Evolutionary conservation across 2,113 vertebrate species (phyloP), one percentile per base, ranked within the genome.

Genomic region (Lamprotornis superbus): DNA sequence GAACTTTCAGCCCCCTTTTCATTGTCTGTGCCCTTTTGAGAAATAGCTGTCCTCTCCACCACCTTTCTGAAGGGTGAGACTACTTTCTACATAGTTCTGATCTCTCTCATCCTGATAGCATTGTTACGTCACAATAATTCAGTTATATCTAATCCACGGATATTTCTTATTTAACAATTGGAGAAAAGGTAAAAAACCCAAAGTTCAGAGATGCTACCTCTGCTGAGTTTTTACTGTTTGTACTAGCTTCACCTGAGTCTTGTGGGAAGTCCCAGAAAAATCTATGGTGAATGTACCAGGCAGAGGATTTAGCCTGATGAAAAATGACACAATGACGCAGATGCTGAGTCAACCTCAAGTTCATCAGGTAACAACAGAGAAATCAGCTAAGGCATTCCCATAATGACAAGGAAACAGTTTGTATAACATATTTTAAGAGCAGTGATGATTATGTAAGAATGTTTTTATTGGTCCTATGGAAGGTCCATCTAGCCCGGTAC

Each of bases 11-110:
- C 69, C 81, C 53, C 37, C 24, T 74, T 83, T 89, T 81, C n/a
- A 56, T 87, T 83, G 60, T 35, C 83, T 86, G 77, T 90, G 69
- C 95, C 94, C 93, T 90, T 89, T 57, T 89, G 94, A 92, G 76
- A 87, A 68, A 79, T 18, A 78, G 57, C 57, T 96, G 80, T 90
- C 92, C 90, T 83, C 65, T 81, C 56, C 21, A 82, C n/a, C 77
- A 96, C 94, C 94, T 93, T 92, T 78, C 50, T 60, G 63, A 69
- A 83, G 70, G 18, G 40, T 0, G 0, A 85, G 15, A 12, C 1
- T 0, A 57, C 71, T 87, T 96, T 64, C 56, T 57, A 8, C 23
- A 6, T 22, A 40, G 37, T 46, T 83, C 28, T 53, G 35, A 31
- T 53, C 9, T 77, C 78, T 73, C 52, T 84, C 61, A 67, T 56